These are phyloP conservation scores for Armadillidium nasatum DNA, from an alignment of 1,140 invertebrate species.

Conservation along the genomic window DNA sequence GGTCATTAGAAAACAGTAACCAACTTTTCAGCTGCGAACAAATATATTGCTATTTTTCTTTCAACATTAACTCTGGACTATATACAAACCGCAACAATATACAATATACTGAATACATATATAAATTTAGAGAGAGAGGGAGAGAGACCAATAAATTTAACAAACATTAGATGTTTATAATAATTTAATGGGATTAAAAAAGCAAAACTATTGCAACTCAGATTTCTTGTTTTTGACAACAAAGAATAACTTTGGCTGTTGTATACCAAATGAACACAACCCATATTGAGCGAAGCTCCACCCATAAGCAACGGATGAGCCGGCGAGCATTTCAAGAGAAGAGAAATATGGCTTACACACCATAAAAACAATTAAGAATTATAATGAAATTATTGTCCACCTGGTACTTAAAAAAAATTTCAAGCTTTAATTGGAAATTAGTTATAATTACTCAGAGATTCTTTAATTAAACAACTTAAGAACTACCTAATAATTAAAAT, in stretches of 20 bases:
- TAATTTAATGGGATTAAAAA: background rate
- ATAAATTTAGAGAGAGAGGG: background rate
- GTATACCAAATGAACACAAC: too few species aligned
- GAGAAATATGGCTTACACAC: too few species aligned
- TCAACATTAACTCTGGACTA: slow-evolving; percentile 7
- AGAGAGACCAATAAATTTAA: background rate
- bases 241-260: background rate
- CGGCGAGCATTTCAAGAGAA: too few species aligned
- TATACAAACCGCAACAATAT: slow-evolving; percentile 6
- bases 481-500: too few species aligned
- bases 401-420: too few species aligned
- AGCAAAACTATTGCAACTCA: background rate
- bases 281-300: too few species aligned
- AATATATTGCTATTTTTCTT: slow-evolving; percentile 8
- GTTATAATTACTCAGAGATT: too few species aligned
- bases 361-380: too few species aligned
- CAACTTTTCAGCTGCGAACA: background rate
- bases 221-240: background rate
- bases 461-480: too few species aligned
- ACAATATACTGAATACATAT: background rate
- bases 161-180: background rate
- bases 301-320: too few species aligned
- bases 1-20: slow-evolving; percentile 4
- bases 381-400: too few species aligned
- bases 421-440: too few species aligned